Evolutionary conservation across 1,140 invertebrate species (phyloP).

Genomic region (Pentalonia nigronervosa): DNA sequence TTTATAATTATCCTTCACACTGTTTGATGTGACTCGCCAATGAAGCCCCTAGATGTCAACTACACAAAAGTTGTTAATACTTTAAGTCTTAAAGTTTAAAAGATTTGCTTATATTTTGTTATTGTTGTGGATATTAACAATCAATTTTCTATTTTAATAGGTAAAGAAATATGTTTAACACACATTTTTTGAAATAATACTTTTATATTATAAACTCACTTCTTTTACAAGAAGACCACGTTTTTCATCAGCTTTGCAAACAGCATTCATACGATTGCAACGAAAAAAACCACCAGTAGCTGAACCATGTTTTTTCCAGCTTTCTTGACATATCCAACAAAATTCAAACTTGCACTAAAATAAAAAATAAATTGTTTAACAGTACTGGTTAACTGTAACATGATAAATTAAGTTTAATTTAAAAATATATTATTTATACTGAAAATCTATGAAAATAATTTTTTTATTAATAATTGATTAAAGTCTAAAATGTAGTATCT

Average conservation of each 20-base stretch:
- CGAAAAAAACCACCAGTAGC: slow-evolving; percentile 78
- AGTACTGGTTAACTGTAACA: not conserved
- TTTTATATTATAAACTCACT: slow-evolving; percentile 62
- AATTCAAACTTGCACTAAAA: slow-evolving; percentile 78
- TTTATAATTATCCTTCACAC: not conserved
- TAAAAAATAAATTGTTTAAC: not conserved
- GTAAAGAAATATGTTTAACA: not conserved
- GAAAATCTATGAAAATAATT: not conserved
- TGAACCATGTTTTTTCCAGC: slow-evolving; percentile 78
- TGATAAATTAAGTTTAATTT: not conserved
- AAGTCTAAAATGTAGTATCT: not conserved
- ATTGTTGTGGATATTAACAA: not conserved
- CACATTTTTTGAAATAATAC: not conserved
- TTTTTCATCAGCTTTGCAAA: slow-evolving; percentile 73
- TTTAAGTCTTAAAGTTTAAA: not conserved
- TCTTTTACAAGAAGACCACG: slow-evolving; percentile 69
- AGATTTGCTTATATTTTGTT: not conserved
- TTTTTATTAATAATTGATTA: not conserved
- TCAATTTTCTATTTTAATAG: no score
- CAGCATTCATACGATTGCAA: slow-evolving; percentile 76
- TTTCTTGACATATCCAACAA: slow-evolving; percentile 80
- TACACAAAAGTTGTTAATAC: not conserved
- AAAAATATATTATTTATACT: not conserved
- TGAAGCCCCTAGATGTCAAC: not conserved
- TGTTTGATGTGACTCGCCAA: not conserved